phyloP scores from a whole-genome alignment of 1,140 invertebrate species.

The Scaptomyza hsui region DNA sequence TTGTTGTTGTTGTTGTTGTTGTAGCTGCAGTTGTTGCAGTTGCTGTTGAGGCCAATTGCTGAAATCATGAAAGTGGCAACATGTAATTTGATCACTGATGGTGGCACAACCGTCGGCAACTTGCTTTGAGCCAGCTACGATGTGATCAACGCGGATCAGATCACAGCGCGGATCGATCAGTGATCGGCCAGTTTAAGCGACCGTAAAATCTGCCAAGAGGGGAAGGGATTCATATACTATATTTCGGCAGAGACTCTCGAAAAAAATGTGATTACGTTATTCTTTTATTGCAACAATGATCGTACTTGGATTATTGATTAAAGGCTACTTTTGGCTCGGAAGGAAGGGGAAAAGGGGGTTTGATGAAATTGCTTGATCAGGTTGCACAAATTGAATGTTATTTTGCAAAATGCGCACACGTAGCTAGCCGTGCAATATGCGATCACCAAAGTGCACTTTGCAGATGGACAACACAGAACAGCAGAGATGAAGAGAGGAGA shows the following conservation, averaged over 20 bases:
- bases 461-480: neutral
- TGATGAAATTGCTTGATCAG: slow-evolving; percentile 77
- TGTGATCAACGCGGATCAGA: neutral
- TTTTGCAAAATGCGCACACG: slow-evolving; percentile 80
- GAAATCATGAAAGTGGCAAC: slow-evolving; percentile 76
- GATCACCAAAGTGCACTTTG: slow-evolving; percentile 19
- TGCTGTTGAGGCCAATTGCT: slow-evolving; percentile 69
- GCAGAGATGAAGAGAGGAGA: neutral
- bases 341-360: slow-evolving; percentile 2
- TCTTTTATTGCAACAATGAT: slow-evolving; percentile 42
- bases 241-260: slow-evolving; percentile 28
- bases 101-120: slow-evolving; percentile 52
- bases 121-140: slow-evolving; percentile 62
- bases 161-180: slow-evolving; percentile 2
- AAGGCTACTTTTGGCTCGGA: slow-evolving; percentile 33
- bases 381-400: slow-evolving; percentile 83
- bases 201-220: slow-evolving; percentile 58
- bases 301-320: slow-evolving; percentile 68
- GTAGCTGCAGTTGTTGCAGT: slow-evolving; percentile 41
- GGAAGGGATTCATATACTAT: neutral
- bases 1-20: slow-evolving; percentile 41
- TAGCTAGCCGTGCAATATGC: slow-evolving; percentile 66
- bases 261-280: slow-evolving; percentile 62
- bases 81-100: slow-evolving; percentile 69
- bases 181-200: slow-evolving; percentile 65